Evolutionary conservation across 2,113 vertebrate genomes (phyloP), one percentile per base, ranked within the genome.

Genomic region (Tupaia tana): DNA sequence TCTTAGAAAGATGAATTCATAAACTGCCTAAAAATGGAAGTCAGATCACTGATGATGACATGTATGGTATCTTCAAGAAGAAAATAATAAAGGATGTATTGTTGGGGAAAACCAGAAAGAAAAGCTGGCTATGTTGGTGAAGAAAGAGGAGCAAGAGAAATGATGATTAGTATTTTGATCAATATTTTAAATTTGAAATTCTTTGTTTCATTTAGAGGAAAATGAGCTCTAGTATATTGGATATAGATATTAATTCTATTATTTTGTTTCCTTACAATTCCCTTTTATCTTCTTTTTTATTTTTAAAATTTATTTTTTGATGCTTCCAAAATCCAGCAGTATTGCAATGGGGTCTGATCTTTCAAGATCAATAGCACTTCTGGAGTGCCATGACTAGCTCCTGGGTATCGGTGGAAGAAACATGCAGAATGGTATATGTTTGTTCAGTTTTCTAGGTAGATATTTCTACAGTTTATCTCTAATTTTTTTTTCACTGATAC

Each of bases 151-250:
- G 19, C 43, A 43, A 43, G 43, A 43, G 12, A 18, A 85, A 22
- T 67, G n/a, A 27, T 61, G 27, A 34, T 43, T 43, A 43, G 6
- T 77, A 61, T 70, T 70, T 56, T 56, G 34, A 59, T 59, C 31
- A 52, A 69, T n/a, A 66, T 58, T 89, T 89, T 92, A 67, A 31
- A 85, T 92, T 69, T 85, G 52, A 19, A 92, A n/a, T 85, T 43
- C 27, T 0, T 89, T 78, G 16, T 64, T 16, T 73, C 79, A 59
- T 58, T 73, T 89, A 85, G 11, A 69, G 54, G 34, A 69, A 71
- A 94, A 89, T 80, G 29, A 34, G 15, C 5, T 81, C 12, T 92
- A 69, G n/a, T 73, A 43, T 74, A 11, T 54, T 86, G 6, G n/a
- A 63, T 83, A 82, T 54, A 71, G 18, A 78, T 90, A 77, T 86